These are phyloP conservation scores for Philaethria dido DNA, from an alignment of 2,888 invertebrate species.

Conservation along the genomic window DNA sequence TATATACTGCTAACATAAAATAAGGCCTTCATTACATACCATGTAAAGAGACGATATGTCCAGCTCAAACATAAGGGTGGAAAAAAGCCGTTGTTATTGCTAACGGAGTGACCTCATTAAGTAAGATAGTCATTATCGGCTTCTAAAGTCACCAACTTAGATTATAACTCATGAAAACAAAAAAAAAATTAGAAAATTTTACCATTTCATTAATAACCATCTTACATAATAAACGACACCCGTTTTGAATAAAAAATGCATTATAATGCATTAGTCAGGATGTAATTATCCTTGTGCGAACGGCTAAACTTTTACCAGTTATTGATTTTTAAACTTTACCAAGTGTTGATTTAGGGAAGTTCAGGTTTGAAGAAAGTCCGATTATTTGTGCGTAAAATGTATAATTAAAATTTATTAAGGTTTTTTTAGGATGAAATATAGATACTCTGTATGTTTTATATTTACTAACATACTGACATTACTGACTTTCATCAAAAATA, in stretches of 20 bases:
- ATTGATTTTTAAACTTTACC: slow-evolving; percentile 2
- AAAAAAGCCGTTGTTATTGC: slow-evolving; percentile 35
- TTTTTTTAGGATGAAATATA: too few species aligned
- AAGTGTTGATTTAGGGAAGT: background rate
- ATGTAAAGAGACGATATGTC: slow-evolving; percentile 59
- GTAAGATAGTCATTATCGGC: background rate
- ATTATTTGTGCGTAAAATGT: background rate
- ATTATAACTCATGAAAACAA: background rate
- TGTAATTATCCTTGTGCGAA: background rate
- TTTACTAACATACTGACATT: background rate
- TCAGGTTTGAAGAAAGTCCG: background rate
- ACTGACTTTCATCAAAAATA: background rate
- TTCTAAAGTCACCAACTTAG: background rate
- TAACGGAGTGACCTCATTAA: background rate
- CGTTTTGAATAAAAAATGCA: background rate
- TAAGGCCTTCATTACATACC: slow-evolving; percentile 50
- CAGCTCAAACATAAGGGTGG: slow-evolving; percentile 63
- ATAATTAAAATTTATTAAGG: too few species aligned
- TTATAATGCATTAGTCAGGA: background rate
- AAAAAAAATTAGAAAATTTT: background rate
- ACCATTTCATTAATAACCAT: background rate
- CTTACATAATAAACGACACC: background rate
- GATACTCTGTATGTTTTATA: too few species aligned
- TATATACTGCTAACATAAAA: background rate
- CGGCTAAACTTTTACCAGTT: background rate